Conservation (phyloP, 2,888 invertebrate species). For the Euphydryas editha region DNA sequence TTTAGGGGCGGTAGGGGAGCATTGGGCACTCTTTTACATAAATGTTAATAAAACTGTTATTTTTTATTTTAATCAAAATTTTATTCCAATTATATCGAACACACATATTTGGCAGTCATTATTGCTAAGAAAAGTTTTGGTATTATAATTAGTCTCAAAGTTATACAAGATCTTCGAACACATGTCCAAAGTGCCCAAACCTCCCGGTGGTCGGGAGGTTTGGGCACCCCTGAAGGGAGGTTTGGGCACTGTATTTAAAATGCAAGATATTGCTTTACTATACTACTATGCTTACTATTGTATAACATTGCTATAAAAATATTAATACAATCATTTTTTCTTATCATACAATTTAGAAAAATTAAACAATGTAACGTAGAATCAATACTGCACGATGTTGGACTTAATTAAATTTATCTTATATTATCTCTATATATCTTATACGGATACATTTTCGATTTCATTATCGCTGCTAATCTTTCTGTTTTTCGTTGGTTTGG, state of each 20-base stretch:
- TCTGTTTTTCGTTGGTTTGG: conserved; percentile 2
- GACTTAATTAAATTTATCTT: conserved; percentile 20
- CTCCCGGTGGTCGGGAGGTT: too few species aligned
- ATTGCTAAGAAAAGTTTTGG: too few species aligned
- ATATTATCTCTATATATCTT: too few species aligned
- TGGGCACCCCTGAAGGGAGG: too few species aligned
- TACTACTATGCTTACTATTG: conserved; percentile 14
- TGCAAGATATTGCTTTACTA: conserved; percentile 11
- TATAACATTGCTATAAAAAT: conserved; percentile 14
- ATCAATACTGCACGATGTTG: conserved; percentile 20
- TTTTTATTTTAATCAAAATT: not conserved
- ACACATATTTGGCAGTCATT: not conserved
- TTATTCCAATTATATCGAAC: not conserved
- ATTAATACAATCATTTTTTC: conserved; percentile 12
- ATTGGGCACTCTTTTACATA: too few species aligned
- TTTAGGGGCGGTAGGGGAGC: too few species aligned
- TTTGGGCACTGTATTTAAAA: conserved; percentile 4
- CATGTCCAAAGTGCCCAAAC: too few species aligned
- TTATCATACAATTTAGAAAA: conserved; percentile 4
- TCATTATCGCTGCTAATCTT: conserved; percentile 24
- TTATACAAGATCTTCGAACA: too few species aligned
- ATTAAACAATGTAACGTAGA: conserved; percentile 24
- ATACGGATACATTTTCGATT: conserved; percentile 33
- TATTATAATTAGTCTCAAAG: too few species aligned
- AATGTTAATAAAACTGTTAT: too few species aligned